Conservation (phyloP, 2,888 invertebrate species). For the Hemaris fuciformis region DNA sequence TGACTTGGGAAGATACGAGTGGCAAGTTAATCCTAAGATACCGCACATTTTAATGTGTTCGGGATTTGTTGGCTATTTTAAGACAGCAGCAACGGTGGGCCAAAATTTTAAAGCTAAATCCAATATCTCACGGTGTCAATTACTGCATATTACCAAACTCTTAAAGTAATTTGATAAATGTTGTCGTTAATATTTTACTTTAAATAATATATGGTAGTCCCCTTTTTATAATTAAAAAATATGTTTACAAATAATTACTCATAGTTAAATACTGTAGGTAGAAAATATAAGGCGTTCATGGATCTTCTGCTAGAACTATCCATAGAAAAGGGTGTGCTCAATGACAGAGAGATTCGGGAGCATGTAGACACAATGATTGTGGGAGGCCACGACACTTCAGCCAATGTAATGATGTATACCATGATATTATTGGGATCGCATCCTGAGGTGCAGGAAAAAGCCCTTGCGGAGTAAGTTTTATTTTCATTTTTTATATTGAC, state of each 20-base stretch:
- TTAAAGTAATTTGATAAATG: no score
- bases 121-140: no score
- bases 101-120: no score
- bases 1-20: no score
- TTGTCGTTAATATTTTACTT: no score
- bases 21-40: no score
- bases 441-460: constrained; percentile 61
- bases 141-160: no score
- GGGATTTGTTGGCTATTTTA: no score
- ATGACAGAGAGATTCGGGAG: constrained; percentile 76
- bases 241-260: background rate
- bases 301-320: constrained; percentile 77
- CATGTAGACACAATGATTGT: constrained; percentile 83
- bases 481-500: background rate
- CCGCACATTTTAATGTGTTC: no score
- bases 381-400: constrained; percentile 77
- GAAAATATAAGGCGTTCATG: constrained; percentile 76
- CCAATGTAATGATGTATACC: constrained; percentile 65
- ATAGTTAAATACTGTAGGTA: constrained; percentile 36
- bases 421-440: constrained; percentile 64
- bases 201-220: no score
- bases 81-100: no score
- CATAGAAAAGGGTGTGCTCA: constrained; percentile 61
- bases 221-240: background rate
- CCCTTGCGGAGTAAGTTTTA: constrained; percentile 54